Base-by-base conservation (phyloP, 2,888 invertebrate species). In the Villa cingulata region DNA sequence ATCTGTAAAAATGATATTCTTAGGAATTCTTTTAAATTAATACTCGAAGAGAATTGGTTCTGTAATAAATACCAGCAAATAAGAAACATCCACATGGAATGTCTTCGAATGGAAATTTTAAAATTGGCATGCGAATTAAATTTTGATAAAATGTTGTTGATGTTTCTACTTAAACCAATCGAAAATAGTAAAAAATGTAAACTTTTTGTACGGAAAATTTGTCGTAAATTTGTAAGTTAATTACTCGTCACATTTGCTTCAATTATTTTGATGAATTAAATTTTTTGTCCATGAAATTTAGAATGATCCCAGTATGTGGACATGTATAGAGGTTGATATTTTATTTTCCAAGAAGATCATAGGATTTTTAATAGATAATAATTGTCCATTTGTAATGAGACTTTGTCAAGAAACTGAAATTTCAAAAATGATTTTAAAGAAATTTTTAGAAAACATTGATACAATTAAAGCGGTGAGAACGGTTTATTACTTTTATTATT, bases 341-440 rank as follows among this genome's bases (percentile, higher is more conserved):
- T 55, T 66, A 55, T 62, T 61, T 54, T 57, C 52, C 49, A 43
- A 49, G 53, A 48, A 55, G 46, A 45, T 58, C 58, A 60, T 55
- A 64, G 57, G 63, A 62, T 59, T 64, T 58, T 61, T 66, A 62
- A 64, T 65, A 61, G 60, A 60, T 55, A 63, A n/a, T n/a, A n/a
- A 64, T 63, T 56, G 60, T 66, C 56, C 58, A 63, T 23, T 23
- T 23, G 57, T 57, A 60, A 55, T 58, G n/a, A n/a, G n/a, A n/a
- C n/a, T 66, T 48, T 64, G 62, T 56, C 59, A 63, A 57, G 60
- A 58, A 23, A 34, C 36, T 10, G 41, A 41, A 17, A 36, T 36
- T 27, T 7, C 18, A 3, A 40, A 32, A 15, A 37, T 41, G 27
- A 19, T 37, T 17, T 14, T 46, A 6, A 46, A 37, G 23, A 46